phyloP scores from a whole-genome alignment of 2,888 invertebrate genomes.

The Pharmacophagus antenor region DNA sequence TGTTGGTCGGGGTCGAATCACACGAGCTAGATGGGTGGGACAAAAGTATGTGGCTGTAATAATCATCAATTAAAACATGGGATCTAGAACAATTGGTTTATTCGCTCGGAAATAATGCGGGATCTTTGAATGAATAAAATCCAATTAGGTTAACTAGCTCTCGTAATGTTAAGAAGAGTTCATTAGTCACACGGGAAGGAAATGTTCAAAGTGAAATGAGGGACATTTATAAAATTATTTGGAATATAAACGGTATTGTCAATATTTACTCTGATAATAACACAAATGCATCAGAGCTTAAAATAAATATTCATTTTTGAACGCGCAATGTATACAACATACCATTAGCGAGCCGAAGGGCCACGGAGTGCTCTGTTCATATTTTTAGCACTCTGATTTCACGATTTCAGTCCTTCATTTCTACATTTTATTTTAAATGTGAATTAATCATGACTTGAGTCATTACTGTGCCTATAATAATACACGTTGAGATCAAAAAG shows the following conservation, averaged over 20 bases:
- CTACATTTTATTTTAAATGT: slow-evolving; percentile 49
- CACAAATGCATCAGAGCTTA: slow-evolving; percentile 26
- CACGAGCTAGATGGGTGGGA: slow-evolving; percentile 52
- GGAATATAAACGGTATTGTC: slow-evolving; percentile 29
- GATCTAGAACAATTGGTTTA: slow-evolving; percentile 54
- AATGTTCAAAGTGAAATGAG: slow-evolving; percentile 4
- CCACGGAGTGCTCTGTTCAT: slow-evolving; percentile 47
- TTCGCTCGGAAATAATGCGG: slow-evolving; percentile 49
- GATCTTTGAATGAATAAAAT: slow-evolving; percentile 36
- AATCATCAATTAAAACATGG: slow-evolving; percentile 74
- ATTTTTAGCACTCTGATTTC: slow-evolving; percentile 62
- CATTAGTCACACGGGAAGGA: slow-evolving; percentile 25
- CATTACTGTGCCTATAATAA: slow-evolving; percentile 30
- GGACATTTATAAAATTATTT: slow-evolving; percentile 4
- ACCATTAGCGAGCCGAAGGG: slow-evolving; percentile 62
- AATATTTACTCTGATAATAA: slow-evolving; percentile 25
- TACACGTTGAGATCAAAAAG: slow-evolving; percentile 12
- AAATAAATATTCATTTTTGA: slow-evolving; percentile 30
- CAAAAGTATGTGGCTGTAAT: slow-evolving; percentile 75
- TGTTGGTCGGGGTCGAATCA: slow-evolving; percentile 54
- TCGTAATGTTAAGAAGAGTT: slow-evolving; percentile 5
- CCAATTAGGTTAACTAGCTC: slow-evolving; percentile 24
- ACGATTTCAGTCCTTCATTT: slow-evolving; percentile 59
- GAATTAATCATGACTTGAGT: slow-evolving; percentile 33
- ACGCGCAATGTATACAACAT: slow-evolving; percentile 58